Evolutionary conservation across 2,797 vertebrate species (phyloP).

Genomic region (Bradypus variegatus): DNA sequence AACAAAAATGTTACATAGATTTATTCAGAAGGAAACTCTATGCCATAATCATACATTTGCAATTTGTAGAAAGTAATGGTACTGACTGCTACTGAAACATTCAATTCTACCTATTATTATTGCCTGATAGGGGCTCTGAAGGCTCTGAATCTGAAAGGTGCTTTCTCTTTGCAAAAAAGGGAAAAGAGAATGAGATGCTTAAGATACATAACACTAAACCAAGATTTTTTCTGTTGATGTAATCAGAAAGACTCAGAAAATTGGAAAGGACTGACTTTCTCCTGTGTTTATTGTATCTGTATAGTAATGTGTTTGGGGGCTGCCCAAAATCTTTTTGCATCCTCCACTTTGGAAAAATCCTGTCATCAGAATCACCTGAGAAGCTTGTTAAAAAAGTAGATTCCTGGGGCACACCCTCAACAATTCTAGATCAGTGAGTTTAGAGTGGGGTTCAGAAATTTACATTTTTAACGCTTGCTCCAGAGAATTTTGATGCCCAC

Average conservation of each 20-base stretch:
- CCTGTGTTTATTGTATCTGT: neutral
- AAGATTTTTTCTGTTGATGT: neutral
- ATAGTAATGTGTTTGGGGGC: neutral
- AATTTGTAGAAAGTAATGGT: neutral
- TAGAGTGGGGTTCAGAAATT: neutral
- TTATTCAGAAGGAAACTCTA: neutral
- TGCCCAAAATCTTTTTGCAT: neutral
- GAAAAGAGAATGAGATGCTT: neutral
- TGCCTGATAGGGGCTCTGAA: neutral
- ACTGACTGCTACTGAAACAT: neutral
- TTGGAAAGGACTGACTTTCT: neutral
- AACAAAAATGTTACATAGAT: neutral
- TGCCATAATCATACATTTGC: neutral
- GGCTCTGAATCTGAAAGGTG: neutral
- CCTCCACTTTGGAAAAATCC: neutral
- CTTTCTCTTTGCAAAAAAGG: neutral
- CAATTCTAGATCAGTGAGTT: neutral
- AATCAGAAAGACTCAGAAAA: neutral
- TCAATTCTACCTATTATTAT: neutral
- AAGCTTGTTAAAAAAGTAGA: neutral
- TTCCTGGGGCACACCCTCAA: neutral
- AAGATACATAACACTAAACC: neutral
- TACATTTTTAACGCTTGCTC: neutral
- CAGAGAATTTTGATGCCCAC: neutral
- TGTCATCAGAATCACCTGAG: neutral